Evolutionary conservation across 2,888 invertebrate species (phyloP), one percentile per base, ranked within the genome.

Genomic region (Nephrotoma appendiculata): DNA sequence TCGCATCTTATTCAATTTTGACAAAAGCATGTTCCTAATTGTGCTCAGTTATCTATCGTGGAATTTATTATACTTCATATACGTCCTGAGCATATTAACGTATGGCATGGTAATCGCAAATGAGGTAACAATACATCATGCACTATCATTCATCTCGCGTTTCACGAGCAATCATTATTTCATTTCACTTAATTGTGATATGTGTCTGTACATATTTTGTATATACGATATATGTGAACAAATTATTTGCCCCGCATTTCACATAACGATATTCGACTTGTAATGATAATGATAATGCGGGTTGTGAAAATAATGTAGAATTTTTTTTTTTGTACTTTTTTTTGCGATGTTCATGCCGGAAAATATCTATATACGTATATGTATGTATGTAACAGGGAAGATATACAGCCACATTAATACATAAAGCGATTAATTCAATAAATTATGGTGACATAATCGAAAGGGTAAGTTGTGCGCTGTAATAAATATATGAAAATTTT

Each of bases 361-460:
- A 71, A 71, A 71, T 31, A 71, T 71, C 31, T 57, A 31, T 71
- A 5, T 19, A 19, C 19, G 19, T 15, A 83, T 83, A 41, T 83
- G 41, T 9, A 9, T 9, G 41, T 42, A 15, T n/a, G n/a, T 15
- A 42, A 12, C 19, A 85, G 85, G 85, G 85, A 85, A 85, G 44
- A 85, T 44, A 85, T 19, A 85, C 85, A 43, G 11, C 44, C 19
- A 85, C 43, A 85, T 44, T 85, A 19, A 85, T 85, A 85, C 85
- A 85, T 85, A 85, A 85, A 85, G 85, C 44, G 19, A 85, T 85
- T 44, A 85, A 85, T 85, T 44, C 42, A 85, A 44, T 85, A 44
- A 85, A 44, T 44, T 44, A 85, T 85, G 85, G 85, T 44, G 85
- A 85, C 43, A 42, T 85, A 42, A 44, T 85, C 44, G 85, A 85